These are phyloP conservation scores for Netelia inedita DNA, from an alignment of 2,888 invertebrate genomes.

Conservation along the genomic window DNA sequence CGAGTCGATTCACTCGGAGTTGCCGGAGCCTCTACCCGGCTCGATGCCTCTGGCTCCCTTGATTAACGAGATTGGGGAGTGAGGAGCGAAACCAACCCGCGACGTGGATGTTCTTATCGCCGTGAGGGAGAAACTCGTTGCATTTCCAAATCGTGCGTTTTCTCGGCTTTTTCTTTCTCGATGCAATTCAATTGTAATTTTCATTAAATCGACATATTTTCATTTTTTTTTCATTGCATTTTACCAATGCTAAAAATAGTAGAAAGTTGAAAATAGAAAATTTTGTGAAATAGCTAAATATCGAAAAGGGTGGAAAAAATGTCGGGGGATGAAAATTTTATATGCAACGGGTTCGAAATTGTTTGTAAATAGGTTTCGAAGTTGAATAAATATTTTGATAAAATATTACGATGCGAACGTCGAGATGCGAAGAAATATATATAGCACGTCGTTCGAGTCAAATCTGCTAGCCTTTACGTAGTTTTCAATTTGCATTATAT, in stretches of 20 bases:
- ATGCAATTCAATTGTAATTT: constrained; percentile 10
- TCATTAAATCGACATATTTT: background rate
- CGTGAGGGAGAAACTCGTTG: constrained; percentile 19
- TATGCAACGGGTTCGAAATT: no score
- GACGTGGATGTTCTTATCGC: constrained; percentile 24
- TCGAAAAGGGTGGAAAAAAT: no score
- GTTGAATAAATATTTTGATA: no score
- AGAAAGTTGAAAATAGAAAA: no score
- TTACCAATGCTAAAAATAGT: no score
- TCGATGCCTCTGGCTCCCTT: constrained; percentile 46
- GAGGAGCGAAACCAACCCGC: background rate
- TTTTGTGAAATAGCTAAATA: no score
- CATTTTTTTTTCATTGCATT: background rate
- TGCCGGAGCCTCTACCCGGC: background rate
- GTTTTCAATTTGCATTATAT: constrained; percentile 35
- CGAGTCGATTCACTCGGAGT: constrained; percentile 55
- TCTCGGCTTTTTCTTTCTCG: background rate
- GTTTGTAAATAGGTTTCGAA: no score
- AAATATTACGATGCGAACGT: background rate
- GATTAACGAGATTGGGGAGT: constrained; percentile 37
- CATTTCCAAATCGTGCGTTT: background rate
- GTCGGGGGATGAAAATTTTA: no score
- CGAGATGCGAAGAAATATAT: background rate
- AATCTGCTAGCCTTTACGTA: background rate
- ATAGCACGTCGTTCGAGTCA: background rate